Evolutionary conservation across 2,113 vertebrate genomes (phyloP).

Genomic region (Sebastes schlegelii): DNA sequence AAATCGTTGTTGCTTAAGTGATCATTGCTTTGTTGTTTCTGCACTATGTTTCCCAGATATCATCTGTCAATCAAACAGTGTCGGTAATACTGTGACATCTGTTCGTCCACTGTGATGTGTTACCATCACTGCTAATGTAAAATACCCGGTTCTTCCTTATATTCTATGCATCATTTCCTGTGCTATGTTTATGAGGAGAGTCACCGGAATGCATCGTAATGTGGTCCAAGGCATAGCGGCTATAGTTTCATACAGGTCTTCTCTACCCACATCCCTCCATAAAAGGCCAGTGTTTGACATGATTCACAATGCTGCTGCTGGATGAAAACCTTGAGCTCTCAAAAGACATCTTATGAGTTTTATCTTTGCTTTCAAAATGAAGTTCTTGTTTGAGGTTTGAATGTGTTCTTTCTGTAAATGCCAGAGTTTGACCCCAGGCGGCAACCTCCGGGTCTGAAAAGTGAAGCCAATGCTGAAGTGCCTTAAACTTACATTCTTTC

Average conservation of each 20-base stretch:
- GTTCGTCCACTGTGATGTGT: background rate
- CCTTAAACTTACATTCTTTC: no score
- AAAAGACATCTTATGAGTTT: background rate
- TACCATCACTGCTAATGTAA: background rate
- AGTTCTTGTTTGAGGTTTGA: background rate
- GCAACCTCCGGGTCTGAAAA: no score
- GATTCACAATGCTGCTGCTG: constrained; percentile 12
- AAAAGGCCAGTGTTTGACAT: constrained; percentile 12
- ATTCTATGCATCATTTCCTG: background rate
- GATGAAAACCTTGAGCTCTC: constrained; percentile 30
- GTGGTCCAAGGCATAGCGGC: background rate
- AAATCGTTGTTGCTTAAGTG: background rate
- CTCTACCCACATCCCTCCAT: constrained; percentile 22
- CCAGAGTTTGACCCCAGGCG: background rate
- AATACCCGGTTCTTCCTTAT: background rate
- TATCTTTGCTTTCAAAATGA: background rate
- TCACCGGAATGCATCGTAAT: background rate
- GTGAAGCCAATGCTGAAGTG: no score
- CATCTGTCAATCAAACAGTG: background rate
- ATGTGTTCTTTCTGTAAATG: background rate
- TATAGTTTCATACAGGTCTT: constrained; percentile 11
- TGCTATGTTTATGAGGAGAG: background rate
- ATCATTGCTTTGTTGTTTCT: background rate
- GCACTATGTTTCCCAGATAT: background rate
- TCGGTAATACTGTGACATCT: background rate